Evolutionary conservation across 2,888 invertebrate species (phyloP), one percentile per base, ranked within the genome.

Genomic region (Oscheius sp.): DNA sequence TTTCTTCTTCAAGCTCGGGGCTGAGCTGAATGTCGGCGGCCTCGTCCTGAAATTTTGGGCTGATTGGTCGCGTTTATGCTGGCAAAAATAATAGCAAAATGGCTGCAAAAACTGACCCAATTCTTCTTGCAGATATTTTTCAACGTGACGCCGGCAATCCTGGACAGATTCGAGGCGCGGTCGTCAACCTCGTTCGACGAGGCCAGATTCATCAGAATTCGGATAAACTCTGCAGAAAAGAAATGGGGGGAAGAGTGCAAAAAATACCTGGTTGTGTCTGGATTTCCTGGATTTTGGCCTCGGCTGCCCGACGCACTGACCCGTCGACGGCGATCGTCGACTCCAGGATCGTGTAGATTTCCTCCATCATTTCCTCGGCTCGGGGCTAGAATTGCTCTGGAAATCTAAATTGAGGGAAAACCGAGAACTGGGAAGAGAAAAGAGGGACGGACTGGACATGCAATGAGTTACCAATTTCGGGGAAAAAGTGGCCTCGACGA

Each of bases 111-210:
- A 55, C 80, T 7, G 59, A 89, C 88, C 99, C 99, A 99, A 90
- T 98, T 96, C 71, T 96, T 92, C 90, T 96, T 97, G 33, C 97
- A 93, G 89, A 94, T 97, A 90, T 99, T 99, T 90, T 99, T 99
- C 89, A 99, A 96, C 0, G 94, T 94, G 76, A 99, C 94, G 10
- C 97, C 94, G 33, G 96, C 95, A 5, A 96, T 94, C 53, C 96
- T 92, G 80, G 96, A 94, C 75, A 98, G 93, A 11, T 97, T 92
- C 87, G 94, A 93, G 5, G 53, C 53, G 3, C 53, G 13, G 53
- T 53, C 53, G 13, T 13, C 29, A 4, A 29, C 53, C 3, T 53
- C 53, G 29, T 13, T 53, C 3, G 53, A 53, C 1, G 53, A 13
- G 13, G 53, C 53, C 53, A 53, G 53, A 4, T 53, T 13, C 29